Conservation (phyloP, 2,888 invertebrate genomes). For the Fragum fragum region DNA sequence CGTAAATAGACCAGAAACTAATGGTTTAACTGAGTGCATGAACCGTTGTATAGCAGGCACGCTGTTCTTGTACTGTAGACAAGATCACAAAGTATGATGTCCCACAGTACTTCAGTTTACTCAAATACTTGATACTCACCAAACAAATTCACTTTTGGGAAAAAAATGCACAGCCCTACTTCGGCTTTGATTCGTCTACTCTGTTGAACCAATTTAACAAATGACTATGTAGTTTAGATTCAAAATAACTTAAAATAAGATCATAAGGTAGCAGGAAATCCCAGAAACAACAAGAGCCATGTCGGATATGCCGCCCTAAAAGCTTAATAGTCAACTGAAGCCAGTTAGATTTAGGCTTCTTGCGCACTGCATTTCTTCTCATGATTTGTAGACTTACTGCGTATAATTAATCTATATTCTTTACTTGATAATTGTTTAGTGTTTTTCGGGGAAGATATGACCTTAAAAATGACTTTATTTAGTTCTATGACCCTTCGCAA, state of each 20-base stretch:
- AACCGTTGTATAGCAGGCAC: slow-evolving; percentile 63
- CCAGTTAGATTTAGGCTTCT: no score
- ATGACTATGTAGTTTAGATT: background rate
- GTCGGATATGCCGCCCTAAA: no score
- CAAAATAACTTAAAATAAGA: background rate
- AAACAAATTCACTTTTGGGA: slow-evolving; percentile 45
- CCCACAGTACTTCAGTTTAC: slow-evolving; percentile 67
- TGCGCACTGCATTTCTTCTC: no score
- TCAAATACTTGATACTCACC: slow-evolving; percentile 61
- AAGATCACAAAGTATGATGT: slow-evolving; percentile 67
- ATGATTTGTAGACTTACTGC: no score
- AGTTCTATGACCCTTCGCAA: slow-evolving; percentile 36
- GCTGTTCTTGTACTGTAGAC: slow-evolving; percentile 66
- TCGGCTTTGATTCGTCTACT: slow-evolving; percentile 38
- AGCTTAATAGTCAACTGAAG: no score
- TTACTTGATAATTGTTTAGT: no score
- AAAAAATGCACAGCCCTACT: slow-evolving; percentile 56
- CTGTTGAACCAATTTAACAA: no score
- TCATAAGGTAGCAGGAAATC: slow-evolving; percentile 33
- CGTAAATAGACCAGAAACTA: slow-evolving; percentile 33
- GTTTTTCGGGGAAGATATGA: no score
- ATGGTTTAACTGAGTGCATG: slow-evolving; percentile 26
- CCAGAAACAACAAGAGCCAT: slow-evolving; percentile 30
- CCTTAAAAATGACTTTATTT: slow-evolving; percentile 26
- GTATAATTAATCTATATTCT: no score